Percentiles rank a stretch among this genome's conserved stretches.
These are phyloP conservation scores for Eublepharis macularius DNA, from an alignment of 2,113 vertebrate genomes.

Conservation along the genomic window DNA sequence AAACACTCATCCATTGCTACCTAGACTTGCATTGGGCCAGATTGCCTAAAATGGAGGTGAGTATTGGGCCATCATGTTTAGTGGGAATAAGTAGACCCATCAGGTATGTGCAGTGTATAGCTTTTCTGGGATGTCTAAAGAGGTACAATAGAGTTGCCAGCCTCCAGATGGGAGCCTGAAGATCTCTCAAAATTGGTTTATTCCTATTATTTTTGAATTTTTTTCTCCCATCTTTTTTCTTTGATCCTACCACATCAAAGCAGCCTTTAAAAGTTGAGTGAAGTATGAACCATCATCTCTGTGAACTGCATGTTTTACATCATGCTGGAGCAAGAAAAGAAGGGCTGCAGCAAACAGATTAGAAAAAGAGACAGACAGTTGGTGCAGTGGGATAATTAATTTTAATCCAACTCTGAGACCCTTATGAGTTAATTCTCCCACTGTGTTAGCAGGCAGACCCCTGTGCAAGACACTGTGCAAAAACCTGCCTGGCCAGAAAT, in stretches of 20 bases:
- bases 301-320: neutral
- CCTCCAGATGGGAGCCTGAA: no score
- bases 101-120: neutral
- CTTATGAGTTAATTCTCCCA: no score
- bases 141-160: no score
- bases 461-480: no score
- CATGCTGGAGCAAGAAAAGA: no score
- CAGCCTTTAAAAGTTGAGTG: neutral
- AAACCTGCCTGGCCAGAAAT: no score
- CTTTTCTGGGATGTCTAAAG: neutral
- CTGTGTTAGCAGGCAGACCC: no score
- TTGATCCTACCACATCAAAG: neutral
- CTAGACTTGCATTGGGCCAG: neutral
- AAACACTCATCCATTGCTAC: neutral
- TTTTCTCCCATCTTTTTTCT: neutral
- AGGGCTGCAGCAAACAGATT: no score
- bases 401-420: no score
- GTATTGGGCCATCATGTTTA: neutral
- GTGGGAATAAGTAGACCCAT: neutral
- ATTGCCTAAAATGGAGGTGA: neutral
- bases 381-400: no score
- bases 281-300: neutral
- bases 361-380: no score
- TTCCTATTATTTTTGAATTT: neutral
- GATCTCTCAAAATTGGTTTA: no score